These are phyloP conservation scores for Paramisgurnus dabryanus DNA, from an alignment of 2,113 vertebrate genomes.

Conservation along the genomic window DNA sequence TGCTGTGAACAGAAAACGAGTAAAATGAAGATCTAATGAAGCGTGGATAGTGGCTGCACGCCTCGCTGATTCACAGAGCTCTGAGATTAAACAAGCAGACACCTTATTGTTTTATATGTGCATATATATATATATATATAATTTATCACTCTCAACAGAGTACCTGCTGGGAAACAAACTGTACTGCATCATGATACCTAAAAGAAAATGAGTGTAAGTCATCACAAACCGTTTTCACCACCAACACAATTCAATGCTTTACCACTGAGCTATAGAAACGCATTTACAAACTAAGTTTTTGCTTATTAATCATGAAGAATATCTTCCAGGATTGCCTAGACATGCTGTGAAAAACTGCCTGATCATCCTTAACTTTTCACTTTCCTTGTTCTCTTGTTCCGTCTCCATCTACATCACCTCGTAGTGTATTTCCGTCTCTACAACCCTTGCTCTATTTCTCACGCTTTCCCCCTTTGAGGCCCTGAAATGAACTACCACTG, in stretches of 20 bases:
- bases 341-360: not conserved
- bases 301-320: too few species aligned
- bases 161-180: not conserved
- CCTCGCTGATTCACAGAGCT: constrained; percentile 14
- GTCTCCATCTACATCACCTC: constrained; percentile 5
- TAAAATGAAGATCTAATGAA: constrained; percentile 35
- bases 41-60: constrained; percentile 15
- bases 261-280: not conserved
- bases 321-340: too few species aligned
- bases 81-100: constrained; percentile 24
- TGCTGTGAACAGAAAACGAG: constrained; percentile 14
- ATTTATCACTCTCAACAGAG: not conserved
- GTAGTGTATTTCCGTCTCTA: not conserved
- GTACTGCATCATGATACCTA: not conserved
- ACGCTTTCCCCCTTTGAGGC: constrained; percentile 14
- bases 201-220: too few species aligned
- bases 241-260: too few species aligned
- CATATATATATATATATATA: not conserved
- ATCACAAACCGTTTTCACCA: too few species aligned
- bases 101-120: constrained; percentile 14
- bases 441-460: not conserved
- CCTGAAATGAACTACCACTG: constrained; percentile 30
- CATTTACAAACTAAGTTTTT: too few species aligned
- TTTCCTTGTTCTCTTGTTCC: not conserved
- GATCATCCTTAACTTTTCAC: not conserved